Base-by-base conservation (phyloP, 2,797 vertebrate species). In the Phyllotis vaccarum region DNA sequence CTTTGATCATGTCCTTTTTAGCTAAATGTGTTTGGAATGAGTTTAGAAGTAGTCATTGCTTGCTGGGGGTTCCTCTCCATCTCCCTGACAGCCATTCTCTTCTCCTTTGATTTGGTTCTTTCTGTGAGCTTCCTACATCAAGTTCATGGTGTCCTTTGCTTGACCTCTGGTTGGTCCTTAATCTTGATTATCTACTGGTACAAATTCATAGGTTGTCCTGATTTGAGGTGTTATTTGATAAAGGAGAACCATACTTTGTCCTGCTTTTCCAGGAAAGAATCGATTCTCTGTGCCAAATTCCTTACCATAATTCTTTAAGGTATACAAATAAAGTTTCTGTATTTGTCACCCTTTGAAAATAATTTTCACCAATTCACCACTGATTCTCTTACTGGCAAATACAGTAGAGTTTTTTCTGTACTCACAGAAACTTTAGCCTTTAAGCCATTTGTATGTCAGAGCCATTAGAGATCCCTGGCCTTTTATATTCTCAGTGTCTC, bases 1-100 rank as follows among this genome's bases (percentile, higher is more conserved):
- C 92, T 86, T 95, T 93, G 89, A 98, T 98, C 86, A 54, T 22
- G 86, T 86, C 62, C 56, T 96, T 49, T 97, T 94, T 94, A 54
- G 80, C 37, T 92, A 40, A 58, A 70, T 94, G 43, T 96, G 56
- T 96, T 96, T 97, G 85, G 92, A 96, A 95, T 82, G 37, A 78
- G 60, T 93, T 86, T 40, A 93, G 83, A 90, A 90, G 76, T 0
- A 93, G 72, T 68, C 74, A 43, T 46, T 13, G 14, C 76, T 92
- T 74, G 16, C 66, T 86, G 90, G 74, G 93, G 62, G 85, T 80
- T 89, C 92, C 52, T 94, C 24, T 96, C 90, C 60, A 54, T 93
- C 87, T 86, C 70, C 16, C 14, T 92, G 89, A 96, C 58, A 97
- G 72, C 27, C 40, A 21, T 86, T 17, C 75, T 13, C 40, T 94